Conservation (phyloP, 2,113 vertebrate species). For the Hyaena hyaena region DNA sequence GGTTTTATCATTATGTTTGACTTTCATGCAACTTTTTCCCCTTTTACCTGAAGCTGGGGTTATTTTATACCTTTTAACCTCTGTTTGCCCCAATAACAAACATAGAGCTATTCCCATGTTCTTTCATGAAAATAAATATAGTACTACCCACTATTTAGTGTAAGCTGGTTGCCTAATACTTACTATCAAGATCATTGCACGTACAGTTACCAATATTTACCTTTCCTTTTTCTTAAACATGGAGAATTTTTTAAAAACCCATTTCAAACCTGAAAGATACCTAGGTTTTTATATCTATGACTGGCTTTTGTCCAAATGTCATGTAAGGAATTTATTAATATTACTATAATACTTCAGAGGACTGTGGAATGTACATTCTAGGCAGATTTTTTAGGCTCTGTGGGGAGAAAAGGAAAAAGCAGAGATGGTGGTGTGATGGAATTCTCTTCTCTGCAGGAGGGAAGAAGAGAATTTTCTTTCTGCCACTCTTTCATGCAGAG, state of each 20-base stretch:
- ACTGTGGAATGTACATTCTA: constrained; percentile 77
- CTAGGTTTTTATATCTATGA: constrained; percentile 51
- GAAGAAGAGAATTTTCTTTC: constrained; percentile 74
- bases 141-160: not conserved
- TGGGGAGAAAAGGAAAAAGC: constrained; percentile 64
- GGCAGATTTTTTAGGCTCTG: constrained; percentile 66
- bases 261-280: constrained; percentile 61
- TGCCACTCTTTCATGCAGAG: constrained; percentile 51
- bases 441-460: constrained; percentile 72
- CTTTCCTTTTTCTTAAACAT: constrained; percentile 29
- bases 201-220: not conserved
- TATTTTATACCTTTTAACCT: not conserved
- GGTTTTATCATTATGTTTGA: not conserved
- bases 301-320: constrained; percentile 63
- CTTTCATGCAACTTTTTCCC: not conserved
- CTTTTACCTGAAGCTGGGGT: not conserved
- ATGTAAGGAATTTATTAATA: constrained; percentile 85
- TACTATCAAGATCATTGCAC: not conserved
- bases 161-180: not conserved
- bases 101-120: not conserved
- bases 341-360: constrained; percentile 78
- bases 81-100: not conserved
- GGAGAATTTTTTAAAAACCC: not conserved
- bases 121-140: not conserved
- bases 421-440: constrained; percentile 62